Evolutionary conservation across 2,888 invertebrate species (phyloP), one percentile per base, ranked within the genome.

Genomic region (Trichogramma dendrolimi): DNA sequence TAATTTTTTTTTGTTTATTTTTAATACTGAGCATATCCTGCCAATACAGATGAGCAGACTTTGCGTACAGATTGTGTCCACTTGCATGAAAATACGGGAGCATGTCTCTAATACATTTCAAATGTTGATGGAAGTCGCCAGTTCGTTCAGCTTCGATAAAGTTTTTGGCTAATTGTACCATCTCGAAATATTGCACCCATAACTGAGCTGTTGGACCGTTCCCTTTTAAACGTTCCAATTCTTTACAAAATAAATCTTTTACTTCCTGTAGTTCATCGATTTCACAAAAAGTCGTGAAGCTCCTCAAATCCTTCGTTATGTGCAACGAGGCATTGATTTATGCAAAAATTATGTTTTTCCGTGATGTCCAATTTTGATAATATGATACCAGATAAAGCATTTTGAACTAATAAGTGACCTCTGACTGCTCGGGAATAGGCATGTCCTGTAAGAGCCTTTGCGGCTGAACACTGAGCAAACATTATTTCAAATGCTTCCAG

Each of bases 41-140:
- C 14, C 79, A 59, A 70, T 77, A 77, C 6, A 79, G 53, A 51
- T 76, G 74, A 27, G 64, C 66, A 52, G 67, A 72, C 68, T 75
- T 76, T 42, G 75, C 73, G 67, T 78, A 76, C 4, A 68, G 58
- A 58, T 75, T 75, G 69, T 80, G 75, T 7, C 78, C 78, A 61
- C 67, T 69, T 39, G 76, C 73, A 68, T 76, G 73, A 66, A 77
- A 77, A 67, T 67, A 73, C 4, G 77, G 76, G 38, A 78, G 38
- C 71, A 77, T 76, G 62, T 58, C 64, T 63, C 68, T 60, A 6
- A 74, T 55, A 55, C 64, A 66, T 39, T 69, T 11, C 10, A 75
- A 65, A 69, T 77, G 75, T 8, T 71, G 46, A 10, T 70, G 44
- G 69, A 71, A 76, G 63, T 73, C 69, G 5, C 72, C 75, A 39